phyloP scores from a whole-genome alignment of 2,113 vertebrate genomes.

The Pterocles gutturalis region DNA sequence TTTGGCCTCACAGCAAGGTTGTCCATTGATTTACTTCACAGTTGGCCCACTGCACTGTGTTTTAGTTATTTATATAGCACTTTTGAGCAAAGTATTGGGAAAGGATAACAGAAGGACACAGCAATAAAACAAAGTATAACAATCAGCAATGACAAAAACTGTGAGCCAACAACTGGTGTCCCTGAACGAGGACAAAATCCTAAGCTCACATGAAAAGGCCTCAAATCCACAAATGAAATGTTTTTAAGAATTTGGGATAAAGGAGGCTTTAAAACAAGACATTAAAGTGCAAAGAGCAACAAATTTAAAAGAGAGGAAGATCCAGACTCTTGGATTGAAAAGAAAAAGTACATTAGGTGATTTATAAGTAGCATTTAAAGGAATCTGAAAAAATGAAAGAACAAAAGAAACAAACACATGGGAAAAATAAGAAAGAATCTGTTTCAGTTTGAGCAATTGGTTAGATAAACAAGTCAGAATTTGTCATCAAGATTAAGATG shows the following conservation, averaged over 20 bases:
- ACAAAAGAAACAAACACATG: not conserved
- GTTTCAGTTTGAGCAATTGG: not conserved
- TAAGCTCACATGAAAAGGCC: not conserved
- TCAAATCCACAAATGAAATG: not conserved
- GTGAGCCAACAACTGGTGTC: not conserved
- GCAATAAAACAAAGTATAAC: slow-evolving; percentile 24
- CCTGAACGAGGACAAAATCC: not conserved
- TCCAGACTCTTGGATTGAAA: not conserved
- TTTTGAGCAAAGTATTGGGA: not conserved
- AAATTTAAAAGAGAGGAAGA: not conserved
- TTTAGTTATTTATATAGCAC: slow-evolving; percentile 30
- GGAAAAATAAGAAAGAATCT: not conserved
- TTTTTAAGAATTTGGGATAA: not conserved
- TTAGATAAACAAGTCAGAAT: not conserved
- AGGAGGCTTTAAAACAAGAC: not conserved
- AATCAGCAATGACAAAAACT: slow-evolving; percentile 14
- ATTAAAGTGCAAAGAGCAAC: not conserved
- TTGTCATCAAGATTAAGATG: not conserved
- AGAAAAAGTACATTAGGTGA: not conserved
- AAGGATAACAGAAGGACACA: slow-evolving; percentile 36
- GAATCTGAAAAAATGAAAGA: not conserved
- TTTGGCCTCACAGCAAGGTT: not conserved
- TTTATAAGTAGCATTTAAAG: not conserved
- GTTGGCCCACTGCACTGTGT: not conserved
- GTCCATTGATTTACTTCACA: slow-evolving; percentile 7